Conservation (phyloP, 1,140 invertebrate genomes). For the Lanistes nyassanus region DNA sequence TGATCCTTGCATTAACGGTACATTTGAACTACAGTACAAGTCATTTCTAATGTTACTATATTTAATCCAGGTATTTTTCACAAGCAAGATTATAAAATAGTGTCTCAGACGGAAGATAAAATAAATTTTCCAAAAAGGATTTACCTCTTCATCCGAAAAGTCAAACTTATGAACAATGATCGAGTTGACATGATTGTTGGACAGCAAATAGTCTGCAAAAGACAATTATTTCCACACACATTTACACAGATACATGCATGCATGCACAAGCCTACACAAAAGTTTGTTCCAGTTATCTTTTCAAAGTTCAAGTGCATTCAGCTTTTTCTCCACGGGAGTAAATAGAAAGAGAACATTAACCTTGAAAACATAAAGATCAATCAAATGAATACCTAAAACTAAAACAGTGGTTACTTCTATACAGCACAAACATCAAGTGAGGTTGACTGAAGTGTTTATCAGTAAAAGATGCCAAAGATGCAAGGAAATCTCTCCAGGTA, state of each 20-base stretch:
- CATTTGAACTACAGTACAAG: too few relatives aligned
- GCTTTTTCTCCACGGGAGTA: background rate
- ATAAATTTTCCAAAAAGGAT: constrained; percentile 15
- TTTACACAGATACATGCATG: background rate
- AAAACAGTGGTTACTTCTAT: too few relatives aligned
- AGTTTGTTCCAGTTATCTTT: background rate
- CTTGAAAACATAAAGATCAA: too few relatives aligned
- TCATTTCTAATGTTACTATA: too few relatives aligned
- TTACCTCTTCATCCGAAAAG: constrained; percentile 96
- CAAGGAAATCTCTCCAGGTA: constrained; percentile 46
- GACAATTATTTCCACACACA: background rate
- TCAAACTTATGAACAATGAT: constrained; percentile 99
- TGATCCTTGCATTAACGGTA: too few relatives aligned
- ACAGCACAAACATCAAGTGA: constrained; percentile 6
- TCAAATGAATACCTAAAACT: too few relatives aligned
- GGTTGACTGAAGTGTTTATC: background rate
- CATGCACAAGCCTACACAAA: background rate
- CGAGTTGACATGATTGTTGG: constrained; percentile 99
- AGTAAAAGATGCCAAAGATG: background rate
- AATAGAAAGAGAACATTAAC: background rate
- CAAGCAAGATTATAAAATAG: background rate
- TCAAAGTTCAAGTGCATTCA: background rate
- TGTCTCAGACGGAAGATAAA: background rate
- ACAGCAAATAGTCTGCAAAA: constrained; percentile 95
- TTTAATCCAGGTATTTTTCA: background rate